Conservation (phyloP, 64 coral and sea anemone species). For the Pocillopora damicornis region DNA sequence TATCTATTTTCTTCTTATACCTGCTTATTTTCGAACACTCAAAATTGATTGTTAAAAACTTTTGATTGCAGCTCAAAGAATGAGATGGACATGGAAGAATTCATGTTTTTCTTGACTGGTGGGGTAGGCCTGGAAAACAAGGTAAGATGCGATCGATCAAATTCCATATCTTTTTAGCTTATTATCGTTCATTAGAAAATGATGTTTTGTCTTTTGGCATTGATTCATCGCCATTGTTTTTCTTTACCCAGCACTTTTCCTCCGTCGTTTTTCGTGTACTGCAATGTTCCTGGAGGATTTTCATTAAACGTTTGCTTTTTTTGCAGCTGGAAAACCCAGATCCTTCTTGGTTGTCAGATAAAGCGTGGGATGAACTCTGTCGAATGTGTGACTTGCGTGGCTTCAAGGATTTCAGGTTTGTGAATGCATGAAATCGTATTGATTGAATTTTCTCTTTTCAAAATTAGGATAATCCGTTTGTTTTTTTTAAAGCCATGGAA, state of each 20-base stretch:
- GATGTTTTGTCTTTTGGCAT: too few relatives aligned
- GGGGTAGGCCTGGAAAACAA: conserved; percentile 97
- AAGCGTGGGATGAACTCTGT: conserved; percentile 96
- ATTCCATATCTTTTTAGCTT: too few relatives aligned
- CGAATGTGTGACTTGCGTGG: conserved; percentile 93
- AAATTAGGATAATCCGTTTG: too few relatives aligned
- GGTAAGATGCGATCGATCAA: conserved; percentile 34
- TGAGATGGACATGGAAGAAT: conserved; percentile 94
- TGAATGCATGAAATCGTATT: background rate
- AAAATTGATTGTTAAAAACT: too few relatives aligned
- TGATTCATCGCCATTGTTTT: background rate
- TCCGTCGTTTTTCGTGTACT: too few relatives aligned
- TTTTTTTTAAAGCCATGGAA: background rate
- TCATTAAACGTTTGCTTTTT: background rate
- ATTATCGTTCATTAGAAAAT: too few relatives aligned
- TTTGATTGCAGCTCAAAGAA: conserved; percentile 66
- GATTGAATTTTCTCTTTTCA: background rate
- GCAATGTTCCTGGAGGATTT: background rate
- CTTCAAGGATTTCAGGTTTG: conserved; percentile 91
- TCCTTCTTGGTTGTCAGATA: conserved; percentile 94
- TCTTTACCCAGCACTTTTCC: too few relatives aligned
- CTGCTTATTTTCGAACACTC: too few relatives aligned
- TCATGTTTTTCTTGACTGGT: conserved; percentile 98
- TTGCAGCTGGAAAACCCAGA: conserved; percentile 93
- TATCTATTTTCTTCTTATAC: background rate